phyloP scores from a whole-genome alignment of 2,797 vertebrate species.

The Pogonophryne albipinna region DNA sequence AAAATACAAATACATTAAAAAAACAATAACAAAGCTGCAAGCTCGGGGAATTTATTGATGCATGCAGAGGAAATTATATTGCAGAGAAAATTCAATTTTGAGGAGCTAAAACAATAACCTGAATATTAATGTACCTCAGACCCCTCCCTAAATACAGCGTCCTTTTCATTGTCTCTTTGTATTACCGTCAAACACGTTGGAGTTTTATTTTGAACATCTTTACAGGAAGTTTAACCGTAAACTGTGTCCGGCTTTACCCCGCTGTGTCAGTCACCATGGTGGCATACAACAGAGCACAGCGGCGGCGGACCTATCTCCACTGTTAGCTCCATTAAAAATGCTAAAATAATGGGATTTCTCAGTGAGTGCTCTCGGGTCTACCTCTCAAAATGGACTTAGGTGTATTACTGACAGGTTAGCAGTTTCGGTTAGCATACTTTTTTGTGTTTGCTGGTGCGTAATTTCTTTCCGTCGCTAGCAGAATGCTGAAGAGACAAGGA shows the following conservation, averaged over 20 bases:
- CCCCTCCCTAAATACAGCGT: background rate
- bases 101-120: rapidly evolving
- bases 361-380: constrained; percentile 24
- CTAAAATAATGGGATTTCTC: constrained; percentile 34
- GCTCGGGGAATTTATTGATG: background rate
- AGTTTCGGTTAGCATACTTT: constrained; percentile 29
- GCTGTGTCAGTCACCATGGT: constrained; percentile 87
- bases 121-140: background rate
- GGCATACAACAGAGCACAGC: constrained; percentile 80
- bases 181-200: rapidly evolving
- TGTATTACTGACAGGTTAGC: constrained; percentile 40
- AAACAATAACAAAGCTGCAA: no score
- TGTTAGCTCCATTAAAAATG: constrained; percentile 64
- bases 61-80: background rate
- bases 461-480: constrained; percentile 73
- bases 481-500: constrained; percentile 76
- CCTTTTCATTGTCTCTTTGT: background rate
- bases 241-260: background rate
- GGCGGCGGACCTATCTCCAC: constrained; percentile 65
- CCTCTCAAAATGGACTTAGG: constrained; percentile 62
- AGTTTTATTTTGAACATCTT: constrained; percentile 60
- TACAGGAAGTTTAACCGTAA: background rate
- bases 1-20: no score
- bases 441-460: constrained; percentile 46
- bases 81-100: background rate